A percentile compares a stretch with the other conserved stretches of the same genome.
These are phyloP conservation scores for Malaclemys terrapin DNA, from an alignment of 2,113 vertebrate species.

Conservation along the genomic window DNA sequence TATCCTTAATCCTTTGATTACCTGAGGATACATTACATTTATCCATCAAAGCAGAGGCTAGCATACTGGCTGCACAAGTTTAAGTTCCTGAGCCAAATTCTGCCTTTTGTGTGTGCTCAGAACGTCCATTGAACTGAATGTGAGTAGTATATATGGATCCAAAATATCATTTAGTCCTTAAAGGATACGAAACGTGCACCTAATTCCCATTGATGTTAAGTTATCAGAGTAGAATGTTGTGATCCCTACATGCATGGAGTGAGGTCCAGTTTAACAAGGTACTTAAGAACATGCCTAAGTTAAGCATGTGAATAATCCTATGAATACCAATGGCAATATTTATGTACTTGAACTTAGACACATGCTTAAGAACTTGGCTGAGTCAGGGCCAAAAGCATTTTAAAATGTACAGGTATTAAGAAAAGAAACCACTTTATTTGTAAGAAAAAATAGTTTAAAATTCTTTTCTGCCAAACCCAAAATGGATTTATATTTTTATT, in stretches of 20 bases:
- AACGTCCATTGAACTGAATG: accelerated
- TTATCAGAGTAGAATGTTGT: background rate
- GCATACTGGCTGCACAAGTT: background rate
- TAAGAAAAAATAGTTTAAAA: background rate
- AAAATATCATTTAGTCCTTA: background rate
- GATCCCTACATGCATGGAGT: background rate
- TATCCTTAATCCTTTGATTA: background rate
- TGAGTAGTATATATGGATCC: background rate
- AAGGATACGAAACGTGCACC: background rate
- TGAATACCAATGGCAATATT: background rate
- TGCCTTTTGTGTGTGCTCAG: accelerated
- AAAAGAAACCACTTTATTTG: background rate
- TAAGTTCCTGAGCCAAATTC: background rate
- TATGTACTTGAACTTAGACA: background rate
- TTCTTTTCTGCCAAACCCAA: slow-evolving; percentile 7
- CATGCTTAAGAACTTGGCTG: background rate
- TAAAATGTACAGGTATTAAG: background rate
- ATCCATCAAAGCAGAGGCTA: background rate
- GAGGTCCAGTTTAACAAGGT: background rate
- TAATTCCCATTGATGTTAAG: background rate
- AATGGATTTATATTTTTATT: background rate
- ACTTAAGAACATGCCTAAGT: background rate
- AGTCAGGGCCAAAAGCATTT: background rate
- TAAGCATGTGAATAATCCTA: background rate
- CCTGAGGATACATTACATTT: background rate